A percentile compares a stretch with the other conserved stretches of the same genome.
These are phyloP conservation scores for Ailuropoda melanoleuca DNA, from an alignment of 2,113 vertebrate genomes.

Conservation along the genomic window DNA sequence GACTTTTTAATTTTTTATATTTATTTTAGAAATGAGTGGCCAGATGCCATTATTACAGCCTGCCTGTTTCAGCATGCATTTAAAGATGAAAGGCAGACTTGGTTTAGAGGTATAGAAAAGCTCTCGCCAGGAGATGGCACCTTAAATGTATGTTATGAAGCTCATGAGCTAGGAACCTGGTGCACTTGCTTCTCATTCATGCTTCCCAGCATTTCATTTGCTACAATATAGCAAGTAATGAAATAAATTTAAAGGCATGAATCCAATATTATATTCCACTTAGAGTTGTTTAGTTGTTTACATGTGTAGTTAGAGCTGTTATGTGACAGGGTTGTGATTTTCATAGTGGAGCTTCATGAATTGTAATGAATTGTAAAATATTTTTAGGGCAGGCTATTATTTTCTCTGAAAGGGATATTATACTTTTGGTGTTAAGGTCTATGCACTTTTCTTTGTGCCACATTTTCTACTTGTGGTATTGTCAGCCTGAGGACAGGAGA, in stretches of 20 bases:
- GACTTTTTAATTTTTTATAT: background rate
- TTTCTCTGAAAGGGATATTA: conserved; percentile 56
- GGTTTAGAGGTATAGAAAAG: background rate
- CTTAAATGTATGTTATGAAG: conserved; percentile 72
- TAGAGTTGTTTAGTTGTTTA: conserved; percentile 61
- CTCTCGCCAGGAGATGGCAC: conserved; percentile 81
- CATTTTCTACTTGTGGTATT: background rate
- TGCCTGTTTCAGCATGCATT: background rate
- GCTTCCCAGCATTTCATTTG: conserved; percentile 44
- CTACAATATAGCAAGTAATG: conserved; percentile 46
- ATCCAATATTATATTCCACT: conserved; percentile 58
- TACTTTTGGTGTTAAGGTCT: conserved; percentile 25
- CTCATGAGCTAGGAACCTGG: conserved; percentile 32
- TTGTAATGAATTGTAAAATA: conserved; percentile 58
- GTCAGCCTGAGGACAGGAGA: background rate
- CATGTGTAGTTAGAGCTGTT: conserved; percentile 56
- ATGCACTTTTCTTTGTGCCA: background rate
- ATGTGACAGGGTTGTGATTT: conserved; percentile 46
- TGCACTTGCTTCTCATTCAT: conserved; percentile 50
- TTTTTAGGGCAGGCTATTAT: conserved; percentile 58
- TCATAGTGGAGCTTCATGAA: background rate
- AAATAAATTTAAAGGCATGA: conserved; percentile 67
- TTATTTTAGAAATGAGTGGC: conserved; percentile 11
- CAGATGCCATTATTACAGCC: background rate
- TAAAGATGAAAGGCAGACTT: background rate